Base-by-base conservation (phyloP, 2,113 vertebrate species). In the Zosterops pallidus region DNA sequence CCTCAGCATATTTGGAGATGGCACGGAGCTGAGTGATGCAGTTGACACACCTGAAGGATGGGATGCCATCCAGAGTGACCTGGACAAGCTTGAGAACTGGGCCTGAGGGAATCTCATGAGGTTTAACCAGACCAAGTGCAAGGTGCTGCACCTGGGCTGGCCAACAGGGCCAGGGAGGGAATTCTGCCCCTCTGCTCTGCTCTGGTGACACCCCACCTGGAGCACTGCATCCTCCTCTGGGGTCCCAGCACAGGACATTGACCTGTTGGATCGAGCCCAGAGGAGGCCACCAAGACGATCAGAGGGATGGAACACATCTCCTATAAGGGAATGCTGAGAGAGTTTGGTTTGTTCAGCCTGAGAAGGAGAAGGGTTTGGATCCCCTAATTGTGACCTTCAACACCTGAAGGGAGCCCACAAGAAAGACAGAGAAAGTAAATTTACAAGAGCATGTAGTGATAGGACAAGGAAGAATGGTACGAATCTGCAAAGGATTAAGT, bases 11-110 rank as follows among this genome's bases (percentile, higher is more conserved):
- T 14, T 2, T 6, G n/a, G 39, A 60, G 16, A 2, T n/a, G n/a
- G 53, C 60, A 39, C 16, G 1, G 2, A 52, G 37, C 28, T 52
- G 44, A 67, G 23, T 39, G 28, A 14, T 50, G 49, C 31, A 42
- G 12, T 0, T 81, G 23, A 67, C 55, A 39, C n/a, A 62, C 14
- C n/a, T 47, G 62, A 83, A 62, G n/a, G 5, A 41, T 0, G 0
- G 46, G n/a, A 68, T 29, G 19, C 33, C 68, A 59, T 17, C 7
- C 0, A 52, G 33, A 74, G 37, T 12, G 15, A 52, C 52, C 52
- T 39, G 52, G 37, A 52, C 37, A 67, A 33, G 23, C 11, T 46
- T 0, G 0, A 59, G 68, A 28, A 81, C 3, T 44, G 33, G 20
- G 26, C 12, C 42, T 18, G 13, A 9, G 37, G 46, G 37, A 50